Conservation (phyloP, 2,888 invertebrate species). For the Drosophila pseudotakahashii region DNA sequence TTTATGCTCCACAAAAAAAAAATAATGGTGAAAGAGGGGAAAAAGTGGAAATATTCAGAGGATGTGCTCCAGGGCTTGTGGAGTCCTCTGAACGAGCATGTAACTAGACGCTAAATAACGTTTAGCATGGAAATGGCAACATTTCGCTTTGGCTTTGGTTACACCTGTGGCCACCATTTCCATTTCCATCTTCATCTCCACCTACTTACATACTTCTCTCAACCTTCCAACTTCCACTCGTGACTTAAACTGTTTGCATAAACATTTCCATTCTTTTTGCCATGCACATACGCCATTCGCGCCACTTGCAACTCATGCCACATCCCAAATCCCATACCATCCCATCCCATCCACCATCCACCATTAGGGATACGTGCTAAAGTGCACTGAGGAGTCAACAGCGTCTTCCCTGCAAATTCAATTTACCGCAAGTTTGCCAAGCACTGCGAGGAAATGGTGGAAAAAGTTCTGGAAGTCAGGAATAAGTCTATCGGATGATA, state of each 20-base stretch:
- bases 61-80: conserved; percentile 18
- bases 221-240: conserved; percentile 3
- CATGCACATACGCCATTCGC: conserved; percentile 15
- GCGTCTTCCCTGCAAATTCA: conserved; percentile 56
- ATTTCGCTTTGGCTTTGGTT: conserved; percentile 25
- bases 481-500: neutral
- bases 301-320: conserved; percentile 10
- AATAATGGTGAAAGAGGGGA: neutral
- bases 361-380: conserved; percentile 61
- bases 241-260: conserved; percentile 72
- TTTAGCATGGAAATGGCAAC: conserved; percentile 68
- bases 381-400: conserved; percentile 62
- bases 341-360: neutral
- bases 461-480: neutral
- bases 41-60: conserved; percentile 10
- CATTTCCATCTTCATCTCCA: neutral
- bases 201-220: neutral
- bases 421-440: conserved; percentile 54
- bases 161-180: conserved; percentile 20
- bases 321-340: neutral
- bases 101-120: conserved; percentile 69
- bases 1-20: conserved; percentile 18
- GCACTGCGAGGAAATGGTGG: conserved; percentile 14
- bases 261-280: conserved; percentile 55
- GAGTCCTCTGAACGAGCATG: conserved; percentile 33